Evolutionary conservation across 2,113 vertebrate species (phyloP).

Genomic region (Myiagra hebetior): DNA sequence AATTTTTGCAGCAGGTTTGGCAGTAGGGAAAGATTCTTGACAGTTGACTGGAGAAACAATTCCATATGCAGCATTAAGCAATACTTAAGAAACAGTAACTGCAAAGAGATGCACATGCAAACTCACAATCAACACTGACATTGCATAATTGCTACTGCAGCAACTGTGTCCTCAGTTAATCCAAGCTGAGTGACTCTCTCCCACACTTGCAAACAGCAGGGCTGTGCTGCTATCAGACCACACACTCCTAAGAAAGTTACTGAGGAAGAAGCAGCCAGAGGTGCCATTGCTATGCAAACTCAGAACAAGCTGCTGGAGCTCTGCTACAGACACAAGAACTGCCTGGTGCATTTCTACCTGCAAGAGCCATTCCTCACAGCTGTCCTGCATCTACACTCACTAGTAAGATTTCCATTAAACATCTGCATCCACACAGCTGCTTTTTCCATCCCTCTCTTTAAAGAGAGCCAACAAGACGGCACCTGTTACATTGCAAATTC

Average conservation of each 20-base stretch:
- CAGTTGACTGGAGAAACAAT: neutral
- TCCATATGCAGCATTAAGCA: neutral
- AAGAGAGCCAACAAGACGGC: neutral
- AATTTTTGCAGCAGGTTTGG: neutral
- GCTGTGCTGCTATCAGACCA: neutral
- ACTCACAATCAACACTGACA: neutral
- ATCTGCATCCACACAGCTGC: neutral
- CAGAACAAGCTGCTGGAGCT: neutral
- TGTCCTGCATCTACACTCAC: neutral
- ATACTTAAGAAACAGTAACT: neutral
- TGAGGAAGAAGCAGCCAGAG: neutral
- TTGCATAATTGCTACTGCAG: neutral
- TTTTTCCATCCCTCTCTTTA: neutral
- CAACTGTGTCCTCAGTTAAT: neutral
- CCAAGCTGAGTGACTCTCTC: accelerated
- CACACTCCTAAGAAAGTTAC: neutral
- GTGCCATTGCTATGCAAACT: accelerated
- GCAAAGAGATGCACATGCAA: neutral
- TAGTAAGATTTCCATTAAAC: neutral
- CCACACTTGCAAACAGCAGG: neutral
- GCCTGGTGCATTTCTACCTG: neutral
- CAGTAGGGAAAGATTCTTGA: neutral
- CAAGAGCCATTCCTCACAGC: neutral
- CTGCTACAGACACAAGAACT: neutral
- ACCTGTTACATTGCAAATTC: neutral